Percentiles rank a stretch among this genome's conserved stretches.
These are phyloP conservation scores for Atethmia centrago DNA, from an alignment of 2,888 invertebrate genomes.

Conservation along the genomic window DNA sequence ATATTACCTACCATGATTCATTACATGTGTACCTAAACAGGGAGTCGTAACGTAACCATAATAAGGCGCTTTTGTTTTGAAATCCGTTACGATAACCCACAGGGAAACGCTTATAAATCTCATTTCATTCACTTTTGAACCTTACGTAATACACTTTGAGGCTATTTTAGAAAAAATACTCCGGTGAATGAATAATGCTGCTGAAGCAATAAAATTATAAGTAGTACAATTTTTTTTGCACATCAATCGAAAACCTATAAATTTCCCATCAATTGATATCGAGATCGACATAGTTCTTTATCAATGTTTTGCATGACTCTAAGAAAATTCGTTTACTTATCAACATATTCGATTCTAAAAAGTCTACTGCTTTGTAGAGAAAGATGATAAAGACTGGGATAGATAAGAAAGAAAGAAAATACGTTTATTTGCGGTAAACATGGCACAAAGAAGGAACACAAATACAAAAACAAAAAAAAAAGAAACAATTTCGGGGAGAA, in stretches of 20 bases:
- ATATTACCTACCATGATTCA: slow-evolving; percentile 14
- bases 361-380: neutral
- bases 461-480: too few species aligned
- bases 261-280: neutral
- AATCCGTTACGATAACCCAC: slow-evolving; percentile 26
- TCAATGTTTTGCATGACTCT: neutral
- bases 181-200: neutral
- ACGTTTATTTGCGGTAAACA: too few species aligned
- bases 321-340: neutral
- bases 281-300: neutral
- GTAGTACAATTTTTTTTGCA: neutral
- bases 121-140: slow-evolving; percentile 33
- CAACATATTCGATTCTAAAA: neutral
- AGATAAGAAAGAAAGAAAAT: too few species aligned
- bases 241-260: neutral
- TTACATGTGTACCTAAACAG: slow-evolving; percentile 14
- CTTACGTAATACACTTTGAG: neutral
- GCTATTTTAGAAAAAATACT: slow-evolving; percentile 19
- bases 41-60: neutral
- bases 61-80: slow-evolving; percentile 41
- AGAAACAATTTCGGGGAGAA: too few species aligned
- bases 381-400: too few species aligned
- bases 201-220: slow-evolving; percentile 6
- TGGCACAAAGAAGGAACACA: too few species aligned
- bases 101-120: neutral